phyloP scores from a whole-genome alignment of 2,797 vertebrate species.

The Sarcoramphus papa region DNA sequence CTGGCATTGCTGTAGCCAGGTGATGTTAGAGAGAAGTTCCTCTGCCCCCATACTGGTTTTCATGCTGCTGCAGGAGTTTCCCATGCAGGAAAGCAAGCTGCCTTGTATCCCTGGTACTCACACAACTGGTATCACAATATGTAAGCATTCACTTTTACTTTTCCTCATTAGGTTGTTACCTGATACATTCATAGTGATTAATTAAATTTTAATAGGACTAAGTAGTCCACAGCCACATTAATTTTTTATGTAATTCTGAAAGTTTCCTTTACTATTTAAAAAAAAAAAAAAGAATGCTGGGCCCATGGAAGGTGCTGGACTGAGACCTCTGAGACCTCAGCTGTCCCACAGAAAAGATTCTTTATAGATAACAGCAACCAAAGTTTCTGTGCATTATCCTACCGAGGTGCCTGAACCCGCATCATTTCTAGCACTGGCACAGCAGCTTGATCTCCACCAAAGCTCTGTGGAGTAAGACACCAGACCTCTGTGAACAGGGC shows the following conservation, averaged over 20 bases:
- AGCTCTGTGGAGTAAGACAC: background rate
- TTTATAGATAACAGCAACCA: background rate
- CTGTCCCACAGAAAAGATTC: background rate
- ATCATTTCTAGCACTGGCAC: background rate
- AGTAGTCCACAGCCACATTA: background rate
- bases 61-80: background rate
- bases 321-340: background rate
- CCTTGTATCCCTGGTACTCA: background rate
- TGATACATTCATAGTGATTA: background rate
- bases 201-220: background rate
- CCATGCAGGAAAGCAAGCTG: background rate
- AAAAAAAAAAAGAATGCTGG: background rate
- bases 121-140: background rate
- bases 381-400: background rate
- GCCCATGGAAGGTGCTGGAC: background rate
- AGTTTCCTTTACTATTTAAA: background rate
- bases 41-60: background rate
- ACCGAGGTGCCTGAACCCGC: background rate
- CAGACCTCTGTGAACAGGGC: too few species aligned
- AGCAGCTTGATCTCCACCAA: background rate
- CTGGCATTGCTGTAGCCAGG: background rate
- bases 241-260: background rate
- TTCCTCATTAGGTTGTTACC: background rate
- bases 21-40: background rate
- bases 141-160: background rate